Evolutionary conservation across 2,888 invertebrate genomes (phyloP).

Genomic region (Agriopis marginaria): DNA sequence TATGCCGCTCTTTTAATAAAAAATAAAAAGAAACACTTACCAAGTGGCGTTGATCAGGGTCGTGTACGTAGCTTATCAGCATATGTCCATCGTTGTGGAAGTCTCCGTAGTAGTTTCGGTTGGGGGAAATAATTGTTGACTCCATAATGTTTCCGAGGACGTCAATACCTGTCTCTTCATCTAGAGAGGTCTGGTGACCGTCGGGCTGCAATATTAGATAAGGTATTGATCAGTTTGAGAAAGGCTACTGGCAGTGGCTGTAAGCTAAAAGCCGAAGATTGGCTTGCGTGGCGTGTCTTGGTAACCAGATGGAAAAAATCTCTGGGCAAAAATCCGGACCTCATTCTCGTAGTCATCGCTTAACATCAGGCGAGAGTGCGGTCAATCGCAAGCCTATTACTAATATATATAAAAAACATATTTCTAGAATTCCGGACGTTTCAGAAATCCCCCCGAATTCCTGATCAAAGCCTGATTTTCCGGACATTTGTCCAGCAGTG

Average conservation of each 20-base stretch:
- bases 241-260: neutral
- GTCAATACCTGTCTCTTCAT: slow-evolving; percentile 91
- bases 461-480: too few species aligned
- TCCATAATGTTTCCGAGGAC: slow-evolving; percentile 93
- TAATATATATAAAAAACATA: too few species aligned
- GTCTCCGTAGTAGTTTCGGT: slow-evolving; percentile 91
- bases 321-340: too few species aligned
- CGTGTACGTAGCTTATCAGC: slow-evolving; percentile 91
- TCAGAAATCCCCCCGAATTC: too few species aligned
- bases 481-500: too few species aligned
- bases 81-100: slow-evolving; percentile 94
- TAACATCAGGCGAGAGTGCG: too few species aligned
- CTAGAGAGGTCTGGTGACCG: slow-evolving; percentile 85
- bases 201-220: slow-evolving; percentile 73
- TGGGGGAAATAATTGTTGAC: slow-evolving; percentile 89
- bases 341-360: too few species aligned
- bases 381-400: too few species aligned
- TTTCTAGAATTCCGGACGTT: too few species aligned
- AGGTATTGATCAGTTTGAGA: neutral
- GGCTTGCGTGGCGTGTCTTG: too few species aligned
- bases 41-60: slow-evolving; percentile 92
- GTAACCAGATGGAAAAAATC: too few species aligned
- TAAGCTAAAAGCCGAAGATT: too few species aligned
- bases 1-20: neutral
- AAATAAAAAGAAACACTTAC: slow-evolving; percentile 68